phyloP scores from a whole-genome alignment of 2,113 vertebrate genomes.

The Myodes glareolus region DNA sequence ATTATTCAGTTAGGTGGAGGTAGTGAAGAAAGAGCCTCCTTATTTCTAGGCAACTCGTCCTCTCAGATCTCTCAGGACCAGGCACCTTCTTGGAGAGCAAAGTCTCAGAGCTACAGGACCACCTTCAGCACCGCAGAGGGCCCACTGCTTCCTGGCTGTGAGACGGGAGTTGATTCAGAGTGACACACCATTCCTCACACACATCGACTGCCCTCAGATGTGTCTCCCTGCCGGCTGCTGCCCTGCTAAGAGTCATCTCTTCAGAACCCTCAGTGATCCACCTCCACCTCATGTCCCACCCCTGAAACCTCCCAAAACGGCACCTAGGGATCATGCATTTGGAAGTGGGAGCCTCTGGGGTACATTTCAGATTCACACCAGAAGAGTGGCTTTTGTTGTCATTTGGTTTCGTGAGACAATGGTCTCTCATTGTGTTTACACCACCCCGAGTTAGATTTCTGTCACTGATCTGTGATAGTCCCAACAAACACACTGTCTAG shows the following conservation, averaged over 20 bases:
- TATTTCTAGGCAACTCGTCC: conserved; percentile 23
- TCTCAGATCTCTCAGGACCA: conserved; percentile 18
- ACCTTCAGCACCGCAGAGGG: accelerated
- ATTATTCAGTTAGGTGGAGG: not conserved
- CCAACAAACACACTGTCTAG: not conserved
- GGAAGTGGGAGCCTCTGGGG: no score
- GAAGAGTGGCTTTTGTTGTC: not conserved
- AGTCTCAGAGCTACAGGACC: not conserved
- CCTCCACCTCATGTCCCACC: not conserved
- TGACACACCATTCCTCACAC: no score
- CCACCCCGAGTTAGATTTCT: not conserved
- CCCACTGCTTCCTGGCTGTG: accelerated
- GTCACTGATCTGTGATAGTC: not conserved
- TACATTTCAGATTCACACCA: not conserved
- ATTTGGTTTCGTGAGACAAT: not conserved
- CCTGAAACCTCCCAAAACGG: not conserved
- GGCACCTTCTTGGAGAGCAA: not conserved
- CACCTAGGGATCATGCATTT: no score
- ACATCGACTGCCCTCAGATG: no score
- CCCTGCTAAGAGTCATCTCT: accelerated
- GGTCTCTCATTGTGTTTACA: not conserved
- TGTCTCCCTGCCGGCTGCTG: not conserved
- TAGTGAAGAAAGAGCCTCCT: conserved; percentile 2
- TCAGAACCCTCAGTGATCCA: not conserved
- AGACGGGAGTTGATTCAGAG: not conserved